phyloP scores from a whole-genome alignment of 2,888 invertebrate genomes.

The Crocallis elinguaria region DNA sequence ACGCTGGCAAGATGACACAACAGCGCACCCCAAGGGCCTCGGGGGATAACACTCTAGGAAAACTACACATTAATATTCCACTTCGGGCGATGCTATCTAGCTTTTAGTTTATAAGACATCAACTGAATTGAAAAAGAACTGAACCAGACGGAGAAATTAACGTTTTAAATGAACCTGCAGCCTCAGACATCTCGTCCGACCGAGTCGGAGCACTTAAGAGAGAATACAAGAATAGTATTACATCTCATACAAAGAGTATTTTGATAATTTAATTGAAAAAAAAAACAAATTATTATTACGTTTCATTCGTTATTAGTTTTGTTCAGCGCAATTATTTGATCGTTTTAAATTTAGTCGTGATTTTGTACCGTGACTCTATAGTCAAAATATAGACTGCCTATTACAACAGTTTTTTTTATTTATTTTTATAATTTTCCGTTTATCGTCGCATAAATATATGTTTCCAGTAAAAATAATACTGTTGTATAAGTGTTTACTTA shows the following conservation, averaged over 20 bases:
- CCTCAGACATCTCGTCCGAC: conserved; percentile 19
- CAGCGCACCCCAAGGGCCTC: conserved; percentile 51
- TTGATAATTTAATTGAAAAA: no score
- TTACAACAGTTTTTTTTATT: no score
- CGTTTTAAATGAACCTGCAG: conserved; percentile 54
- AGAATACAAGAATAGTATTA: conserved; percentile 24
- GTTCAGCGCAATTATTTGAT: no score
- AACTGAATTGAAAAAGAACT: conserved; percentile 53
- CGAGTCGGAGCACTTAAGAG: conserved; percentile 18
- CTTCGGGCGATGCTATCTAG: conserved; percentile 46
- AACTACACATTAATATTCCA: conserved; percentile 72
- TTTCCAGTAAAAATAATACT: no score
- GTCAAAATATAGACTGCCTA: no score
- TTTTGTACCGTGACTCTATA: no score
- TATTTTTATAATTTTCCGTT: no score
- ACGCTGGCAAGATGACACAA: conserved; percentile 68
- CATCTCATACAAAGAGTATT: conserved; percentile 4
- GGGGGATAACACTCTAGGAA: conserved; percentile 50
- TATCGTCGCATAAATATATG: no score
- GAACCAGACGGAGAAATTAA: conserved; percentile 56
- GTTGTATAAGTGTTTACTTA: no score
- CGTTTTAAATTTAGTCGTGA: no score
- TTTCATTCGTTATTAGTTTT: no score
- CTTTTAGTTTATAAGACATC: conserved; percentile 64
- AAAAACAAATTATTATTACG: no score